phyloP scores from a whole-genome alignment of 2,113 vertebrate species.

The Progne subis region DNA sequence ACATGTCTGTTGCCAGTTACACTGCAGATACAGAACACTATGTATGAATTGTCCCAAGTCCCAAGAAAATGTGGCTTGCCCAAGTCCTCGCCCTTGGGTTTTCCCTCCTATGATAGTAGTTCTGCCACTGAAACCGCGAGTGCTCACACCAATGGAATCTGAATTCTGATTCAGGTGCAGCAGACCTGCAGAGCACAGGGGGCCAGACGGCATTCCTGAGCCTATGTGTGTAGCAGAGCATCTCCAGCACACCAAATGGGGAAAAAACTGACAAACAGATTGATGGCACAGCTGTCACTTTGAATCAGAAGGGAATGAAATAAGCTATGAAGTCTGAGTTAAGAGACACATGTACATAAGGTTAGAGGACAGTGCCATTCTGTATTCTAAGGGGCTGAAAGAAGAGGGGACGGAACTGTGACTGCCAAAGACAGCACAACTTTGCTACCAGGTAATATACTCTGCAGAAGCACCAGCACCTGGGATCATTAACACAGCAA shows the following conservation, averaged over 20 bases:
- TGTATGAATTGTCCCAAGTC: not conserved
- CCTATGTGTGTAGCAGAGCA: not conserved
- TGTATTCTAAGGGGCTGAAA: not conserved
- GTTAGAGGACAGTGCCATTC: not conserved
- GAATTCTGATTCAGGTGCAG: not conserved
- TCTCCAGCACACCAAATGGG: not conserved
- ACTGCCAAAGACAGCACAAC: not conserved
- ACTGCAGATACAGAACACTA: not conserved
- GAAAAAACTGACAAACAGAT: not conserved
- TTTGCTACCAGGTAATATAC: not conserved
- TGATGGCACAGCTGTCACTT: constrained; percentile 5
- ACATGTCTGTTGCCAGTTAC: not conserved
- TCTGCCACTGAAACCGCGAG: not conserved
- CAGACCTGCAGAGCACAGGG: not conserved
- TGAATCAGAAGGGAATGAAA: not conserved
- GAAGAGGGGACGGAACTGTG: not conserved
- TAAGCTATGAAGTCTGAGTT: not conserved
- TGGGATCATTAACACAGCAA: not conserved
- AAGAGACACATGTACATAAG: not conserved
- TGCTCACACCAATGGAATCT: accelerated
- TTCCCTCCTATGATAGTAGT: not conserved
- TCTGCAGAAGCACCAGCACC: not conserved
- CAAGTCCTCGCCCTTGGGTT: not conserved
- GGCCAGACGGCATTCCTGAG: not conserved
- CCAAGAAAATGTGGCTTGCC: not conserved